Base-by-base conservation (phyloP, 2,113 vertebrate species). In the Dipodomys stephensi region DNA sequence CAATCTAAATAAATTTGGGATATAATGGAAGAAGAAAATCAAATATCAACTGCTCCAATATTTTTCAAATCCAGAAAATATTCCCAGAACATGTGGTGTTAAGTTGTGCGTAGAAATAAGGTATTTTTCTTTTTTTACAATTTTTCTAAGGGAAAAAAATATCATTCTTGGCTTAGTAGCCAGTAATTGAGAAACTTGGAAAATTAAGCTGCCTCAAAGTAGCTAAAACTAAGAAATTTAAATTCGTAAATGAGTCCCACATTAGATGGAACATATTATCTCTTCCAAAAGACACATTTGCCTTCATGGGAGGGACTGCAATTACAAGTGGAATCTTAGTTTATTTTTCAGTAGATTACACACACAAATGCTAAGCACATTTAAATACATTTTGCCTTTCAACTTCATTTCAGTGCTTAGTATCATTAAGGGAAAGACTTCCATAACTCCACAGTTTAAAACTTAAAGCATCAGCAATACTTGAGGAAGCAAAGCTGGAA, bases 311-410 rank as follows among this genome's bases (percentile, higher is more conserved):
- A 39, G 22, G 53, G 35, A 87, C 27, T 86, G n/a, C 25, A 91
- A 74, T 92, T 74, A 35, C 72, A 84, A 83, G 28, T 49, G 25
- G 81, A 87, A 84, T 95, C 84, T 88, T 32, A 32, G 39, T 83
- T 93, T 93, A 74, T 53, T 90, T 96, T 95, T 87, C 68, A 81
- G 30, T 91, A 89, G 77, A 83, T 94, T 44, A 53, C 49, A 88
- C 20, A 69, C 68, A 94, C 64, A 71, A 89, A 92, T 80, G 64
- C 81, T 87, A 84, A 87, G 35, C 57, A 65, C 72, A 81, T 35
- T 92, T 87, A 94, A 96, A 93, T 91, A 60, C 44, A 44, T 79
- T 86, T 86, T 89, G 73, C 32, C 60, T 94, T 94, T 89, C 68
- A 91, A 82, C 30, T 53, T 81, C 73, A 79, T 79, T 83, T 88